A percentile compares a stretch with the other conserved stretches of the same genome.
These are phyloP conservation scores for Brenthis daphne DNA, from an alignment of 2,888 invertebrate species.

Conservation along the genomic window DNA sequence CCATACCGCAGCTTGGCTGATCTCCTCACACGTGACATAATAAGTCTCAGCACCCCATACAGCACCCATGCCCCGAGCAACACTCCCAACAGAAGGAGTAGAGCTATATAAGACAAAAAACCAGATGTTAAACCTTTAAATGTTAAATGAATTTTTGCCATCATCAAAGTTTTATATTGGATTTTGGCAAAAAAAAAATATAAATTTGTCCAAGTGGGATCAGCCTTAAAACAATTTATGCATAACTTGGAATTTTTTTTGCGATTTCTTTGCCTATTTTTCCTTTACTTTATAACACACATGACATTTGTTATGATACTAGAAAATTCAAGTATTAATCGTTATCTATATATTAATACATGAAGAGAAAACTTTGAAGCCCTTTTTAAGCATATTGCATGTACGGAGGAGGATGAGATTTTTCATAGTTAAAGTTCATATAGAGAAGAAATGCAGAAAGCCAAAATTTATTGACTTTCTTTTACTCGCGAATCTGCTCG, in stretches of 20 bases:
- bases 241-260: too few relatives aligned
- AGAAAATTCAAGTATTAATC: slow-evolving; percentile 6
- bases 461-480: too few relatives aligned
- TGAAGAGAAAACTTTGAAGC: too few relatives aligned
- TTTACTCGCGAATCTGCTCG: too few relatives aligned
- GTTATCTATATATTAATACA: not conserved
- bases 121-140: not conserved
- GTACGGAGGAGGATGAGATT: too few relatives aligned
- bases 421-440: too few relatives aligned
- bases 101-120: slow-evolving; percentile 50
- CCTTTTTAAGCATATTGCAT: too few relatives aligned
- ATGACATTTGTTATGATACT: not conserved
- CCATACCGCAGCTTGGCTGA: slow-evolving; percentile 76
- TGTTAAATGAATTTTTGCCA: not conserved
- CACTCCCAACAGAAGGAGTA: slow-evolving; percentile 63
- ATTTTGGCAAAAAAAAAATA: not conserved
- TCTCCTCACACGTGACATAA: slow-evolving; percentile 68
- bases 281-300: too few relatives aligned
- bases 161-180: not conserved
- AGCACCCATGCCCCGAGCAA: slow-evolving; percentile 65
- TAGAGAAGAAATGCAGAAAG: too few relatives aligned
- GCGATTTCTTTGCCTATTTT: too few relatives aligned
- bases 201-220: too few relatives aligned
- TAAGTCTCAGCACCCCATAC: slow-evolving; percentile 63
- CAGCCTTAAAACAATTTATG: too few relatives aligned